These are phyloP conservation scores for Ia io DNA, from an alignment of 2,113 vertebrate genomes.

Conservation along the genomic window DNA sequence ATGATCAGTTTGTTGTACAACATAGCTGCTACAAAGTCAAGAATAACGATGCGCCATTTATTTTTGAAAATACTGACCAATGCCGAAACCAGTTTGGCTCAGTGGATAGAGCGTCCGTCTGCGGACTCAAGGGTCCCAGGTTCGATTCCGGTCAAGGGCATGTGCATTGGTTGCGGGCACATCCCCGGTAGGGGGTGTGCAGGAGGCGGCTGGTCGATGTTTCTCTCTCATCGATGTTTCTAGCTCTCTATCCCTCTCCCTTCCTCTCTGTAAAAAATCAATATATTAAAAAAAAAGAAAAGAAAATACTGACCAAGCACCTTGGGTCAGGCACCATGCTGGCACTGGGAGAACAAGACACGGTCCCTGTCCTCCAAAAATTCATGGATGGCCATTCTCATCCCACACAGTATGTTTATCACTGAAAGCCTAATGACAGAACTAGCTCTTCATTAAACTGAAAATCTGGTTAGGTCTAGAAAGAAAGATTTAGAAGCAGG, in stretches of 20 bases:
- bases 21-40: slow-evolving; percentile 27
- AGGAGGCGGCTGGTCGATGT: too few relatives aligned
- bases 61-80: slow-evolving; percentile 32
- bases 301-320: slow-evolving; percentile 37
- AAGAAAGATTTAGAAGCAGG: slow-evolving; percentile 17
- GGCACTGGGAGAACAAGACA: not conserved
- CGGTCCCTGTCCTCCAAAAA: not conserved
- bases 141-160: too few relatives aligned
- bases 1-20: not conserved
- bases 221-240: too few relatives aligned
- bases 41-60: not conserved
- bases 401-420: not conserved
- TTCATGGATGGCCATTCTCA: not conserved
- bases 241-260: too few relatives aligned
- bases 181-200: too few relatives aligned
- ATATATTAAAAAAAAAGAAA: too few relatives aligned
- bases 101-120: too few relatives aligned
- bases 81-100: too few relatives aligned
- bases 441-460: slow-evolving; percentile 33
- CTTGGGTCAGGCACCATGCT: not conserved
- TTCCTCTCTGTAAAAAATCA: too few relatives aligned
- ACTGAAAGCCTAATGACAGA: not conserved
- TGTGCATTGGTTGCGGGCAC: too few relatives aligned
- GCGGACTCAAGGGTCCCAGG: too few relatives aligned
- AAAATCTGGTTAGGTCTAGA: slow-evolving; percentile 9